These are phyloP conservation scores for Trissolcus japonicus DNA, from an alignment of 2,888 invertebrate species.

Conservation along the genomic window DNA sequence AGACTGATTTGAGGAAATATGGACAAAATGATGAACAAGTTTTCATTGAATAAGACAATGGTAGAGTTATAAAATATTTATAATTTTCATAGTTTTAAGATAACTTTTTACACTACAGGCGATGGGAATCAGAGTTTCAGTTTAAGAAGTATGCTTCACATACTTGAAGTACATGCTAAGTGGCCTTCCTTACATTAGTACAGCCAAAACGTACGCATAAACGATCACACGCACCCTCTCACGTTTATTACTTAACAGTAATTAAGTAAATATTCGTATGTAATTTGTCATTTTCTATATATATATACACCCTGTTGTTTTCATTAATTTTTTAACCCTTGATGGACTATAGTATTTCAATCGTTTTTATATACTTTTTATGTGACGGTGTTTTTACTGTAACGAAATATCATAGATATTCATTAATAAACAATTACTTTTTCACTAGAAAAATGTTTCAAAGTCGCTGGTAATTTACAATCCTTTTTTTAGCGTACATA, in stretches of 20 bases:
- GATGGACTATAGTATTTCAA: conserved; percentile 27
- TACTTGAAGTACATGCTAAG: conserved; percentile 19
- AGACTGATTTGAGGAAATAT: too few species aligned
- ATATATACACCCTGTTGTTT: conserved; percentile 75
- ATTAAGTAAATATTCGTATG: conserved; percentile 75
- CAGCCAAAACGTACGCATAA: conserved; percentile 57
- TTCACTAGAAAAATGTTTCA: not conserved
- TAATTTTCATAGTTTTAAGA: conserved; percentile 17
- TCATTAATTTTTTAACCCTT: conserved; percentile 51
- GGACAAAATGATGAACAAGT: too few species aligned
- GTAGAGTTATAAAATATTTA: too few species aligned
- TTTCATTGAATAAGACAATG: too few species aligned
- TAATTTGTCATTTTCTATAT: conserved; percentile 68
- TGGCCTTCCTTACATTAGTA: conserved; percentile 56
- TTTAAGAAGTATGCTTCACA: conserved; percentile 24
- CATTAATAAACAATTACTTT: not conserved
- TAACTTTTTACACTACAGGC: conserved; percentile 37
- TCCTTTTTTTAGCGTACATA: too few species aligned
- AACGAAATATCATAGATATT: conserved; percentile 5
- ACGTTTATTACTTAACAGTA: conserved; percentile 65
- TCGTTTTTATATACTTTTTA: not conserved
- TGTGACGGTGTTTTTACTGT: conserved; percentile 19
- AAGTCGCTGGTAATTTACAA: not conserved
- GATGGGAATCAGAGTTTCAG: conserved; percentile 29
- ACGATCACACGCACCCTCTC: conserved; percentile 54